Evolutionary conservation across 2,797 vertebrate genomes (phyloP).

Genomic region (Ibycter americanus): DNA sequence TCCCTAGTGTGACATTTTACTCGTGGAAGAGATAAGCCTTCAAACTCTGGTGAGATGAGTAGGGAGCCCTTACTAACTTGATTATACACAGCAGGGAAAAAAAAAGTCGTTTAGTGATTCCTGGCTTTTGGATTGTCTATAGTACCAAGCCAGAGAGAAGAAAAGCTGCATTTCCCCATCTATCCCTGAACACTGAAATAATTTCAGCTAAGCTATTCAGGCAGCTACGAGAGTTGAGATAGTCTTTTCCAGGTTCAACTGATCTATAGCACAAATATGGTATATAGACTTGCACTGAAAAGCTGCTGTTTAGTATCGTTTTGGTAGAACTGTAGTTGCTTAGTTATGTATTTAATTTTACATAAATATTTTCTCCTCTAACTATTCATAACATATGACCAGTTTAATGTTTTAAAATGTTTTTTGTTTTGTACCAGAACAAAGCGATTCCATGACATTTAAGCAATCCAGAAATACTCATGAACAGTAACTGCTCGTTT

Average conservation of each 20-base stretch:
- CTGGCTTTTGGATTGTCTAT: neutral
- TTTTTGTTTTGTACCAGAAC: neutral
- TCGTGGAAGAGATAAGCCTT: neutral
- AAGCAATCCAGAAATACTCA: neutral
- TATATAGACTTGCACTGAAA: neutral
- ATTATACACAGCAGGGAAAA: neutral
- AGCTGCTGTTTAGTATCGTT: neutral
- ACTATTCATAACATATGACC: neutral
- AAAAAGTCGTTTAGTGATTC: neutral
- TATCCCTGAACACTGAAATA: neutral
- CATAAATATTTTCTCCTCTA: neutral
- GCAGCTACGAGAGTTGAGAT: neutral
- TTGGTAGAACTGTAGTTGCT: neutral
- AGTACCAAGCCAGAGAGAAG: neutral
- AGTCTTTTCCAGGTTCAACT: neutral
- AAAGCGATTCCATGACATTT: neutral
- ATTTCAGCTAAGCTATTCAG: neutral
- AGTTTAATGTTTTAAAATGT: neutral
- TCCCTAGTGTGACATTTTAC: neutral
- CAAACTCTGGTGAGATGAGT: neutral
- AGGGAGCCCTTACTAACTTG: neutral
- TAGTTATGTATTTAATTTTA: neutral
- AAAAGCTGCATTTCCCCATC: neutral
- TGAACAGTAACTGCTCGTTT: neutral
- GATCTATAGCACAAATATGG: fast-evolving